Evolutionary conservation across 2,888 invertebrate genomes (phyloP).

Genomic region (Caenorhabditis auriculariae): DNA sequence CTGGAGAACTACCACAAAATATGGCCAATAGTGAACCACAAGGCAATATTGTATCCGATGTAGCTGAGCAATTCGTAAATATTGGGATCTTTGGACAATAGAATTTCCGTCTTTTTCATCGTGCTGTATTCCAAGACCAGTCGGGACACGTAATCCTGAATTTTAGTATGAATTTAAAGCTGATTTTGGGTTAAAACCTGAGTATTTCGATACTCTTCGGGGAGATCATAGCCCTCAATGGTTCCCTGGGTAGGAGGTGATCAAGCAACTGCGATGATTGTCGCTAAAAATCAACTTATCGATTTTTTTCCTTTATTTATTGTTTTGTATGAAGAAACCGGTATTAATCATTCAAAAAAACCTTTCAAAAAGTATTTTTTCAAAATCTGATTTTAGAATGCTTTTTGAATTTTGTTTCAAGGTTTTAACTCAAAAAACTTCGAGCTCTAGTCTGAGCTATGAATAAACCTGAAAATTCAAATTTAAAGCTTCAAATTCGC

Average conservation of each 20-base stretch:
- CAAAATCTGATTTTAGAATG: no score
- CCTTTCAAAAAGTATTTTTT: no score
- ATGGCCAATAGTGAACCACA: slow-evolving; percentile 56
- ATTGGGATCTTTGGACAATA: slow-evolving; percentile 37
- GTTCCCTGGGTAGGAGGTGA: slow-evolving; percentile 38
- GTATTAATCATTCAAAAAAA: no score
- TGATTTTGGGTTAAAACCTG: slow-evolving; percentile 7
- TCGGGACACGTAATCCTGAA: slow-evolving; percentile 54
- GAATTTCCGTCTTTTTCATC: slow-evolving; percentile 42
- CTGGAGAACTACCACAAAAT: slow-evolving; percentile 51
- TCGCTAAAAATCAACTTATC: no score
- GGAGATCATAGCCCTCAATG: slow-evolving; percentile 40
- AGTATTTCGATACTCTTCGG: slow-evolving; percentile 39
- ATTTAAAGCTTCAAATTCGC: no score
- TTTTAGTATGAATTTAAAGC: background rate
- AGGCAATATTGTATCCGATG: slow-evolving; percentile 55
- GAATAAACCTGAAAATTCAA: no score
- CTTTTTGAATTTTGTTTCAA: no score
- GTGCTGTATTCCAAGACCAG: slow-evolving; percentile 47
- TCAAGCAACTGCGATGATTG: slow-evolving; percentile 42
- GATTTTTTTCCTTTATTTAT: no score
- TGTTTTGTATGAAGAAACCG: no score
- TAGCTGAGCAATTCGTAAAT: slow-evolving; percentile 49
- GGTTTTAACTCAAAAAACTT: no score
- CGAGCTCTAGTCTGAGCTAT: no score